Conservation (phyloP, 2,888 invertebrate species). For the Sylvicola cinctus region DNA sequence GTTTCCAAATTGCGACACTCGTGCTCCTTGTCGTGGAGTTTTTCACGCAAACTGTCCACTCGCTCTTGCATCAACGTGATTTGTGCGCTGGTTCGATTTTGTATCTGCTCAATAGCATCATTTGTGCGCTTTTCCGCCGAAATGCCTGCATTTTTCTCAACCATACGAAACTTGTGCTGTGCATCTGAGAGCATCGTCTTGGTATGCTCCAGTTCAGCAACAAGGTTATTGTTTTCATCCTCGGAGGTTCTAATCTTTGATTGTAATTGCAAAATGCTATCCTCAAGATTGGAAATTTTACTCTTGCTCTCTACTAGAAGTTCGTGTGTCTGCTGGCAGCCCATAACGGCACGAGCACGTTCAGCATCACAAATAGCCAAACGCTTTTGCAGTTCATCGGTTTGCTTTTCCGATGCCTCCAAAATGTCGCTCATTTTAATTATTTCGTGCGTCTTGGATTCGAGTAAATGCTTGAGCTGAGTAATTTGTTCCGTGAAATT, state of each 20-base stretch:
- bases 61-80: constrained; percentile 28
- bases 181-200: constrained; percentile 30
- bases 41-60: constrained; percentile 22
- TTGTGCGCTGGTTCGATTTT: constrained; percentile 28
- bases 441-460: constrained; percentile 12
- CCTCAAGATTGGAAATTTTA: constrained; percentile 20
- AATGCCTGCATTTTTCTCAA: constrained; percentile 16
- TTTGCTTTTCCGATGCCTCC: constrained; percentile 16
- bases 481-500: background rate
- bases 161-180: constrained; percentile 22
- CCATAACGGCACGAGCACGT: constrained; percentile 33
- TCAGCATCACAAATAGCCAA: constrained; percentile 37
- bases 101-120: constrained; percentile 25
- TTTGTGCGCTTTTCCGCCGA: constrained; percentile 15
- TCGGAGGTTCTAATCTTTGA: constrained; percentile 24
- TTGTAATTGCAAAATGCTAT: constrained; percentile 15
- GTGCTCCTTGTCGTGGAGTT: constrained; percentile 26
- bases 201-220: constrained; percentile 31
- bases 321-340: constrained; percentile 39
- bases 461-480: constrained; percentile 2
- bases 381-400: constrained; percentile 32
- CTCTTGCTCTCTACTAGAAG: constrained; percentile 30
- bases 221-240: constrained; percentile 27
- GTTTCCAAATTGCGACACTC: constrained; percentile 32
- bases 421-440: constrained; percentile 24